phyloP scores from a whole-genome alignment of 30 jellyfish, hydroid and myxozoan genomes.

The Hydractinia symbiolongicarpus region DNA sequence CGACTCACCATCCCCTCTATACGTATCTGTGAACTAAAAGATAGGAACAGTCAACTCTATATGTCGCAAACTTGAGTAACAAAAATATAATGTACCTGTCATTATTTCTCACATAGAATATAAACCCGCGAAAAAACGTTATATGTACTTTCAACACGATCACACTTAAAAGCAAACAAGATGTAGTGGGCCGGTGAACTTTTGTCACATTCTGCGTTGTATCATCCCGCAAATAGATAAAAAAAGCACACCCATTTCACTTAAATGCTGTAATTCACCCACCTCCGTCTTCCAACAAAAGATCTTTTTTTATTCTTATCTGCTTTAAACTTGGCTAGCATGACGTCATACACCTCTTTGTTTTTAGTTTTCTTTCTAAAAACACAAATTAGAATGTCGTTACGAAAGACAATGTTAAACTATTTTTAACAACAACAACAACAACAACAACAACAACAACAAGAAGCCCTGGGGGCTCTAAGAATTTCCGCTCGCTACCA shows the following conservation, averaged over 20 bases:
- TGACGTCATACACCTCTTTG: conserved; percentile 65
- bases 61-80: too few species aligned
- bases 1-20: conserved; percentile 25
- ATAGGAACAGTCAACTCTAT: background rate
- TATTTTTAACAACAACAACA: background rate
- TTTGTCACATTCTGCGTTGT: too few species aligned
- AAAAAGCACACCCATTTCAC: too few species aligned
- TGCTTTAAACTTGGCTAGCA: conserved; percentile 74
- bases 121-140: too few species aligned
- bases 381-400: background rate
- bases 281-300: conserved; percentile 63
- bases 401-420: background rate
- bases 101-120: too few species aligned
- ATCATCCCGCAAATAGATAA: too few species aligned
- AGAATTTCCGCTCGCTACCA: too few species aligned
- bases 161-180: too few species aligned
- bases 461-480: too few species aligned
- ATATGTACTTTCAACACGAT: too few species aligned
- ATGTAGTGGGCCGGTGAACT: too few species aligned
- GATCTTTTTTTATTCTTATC: conserved; percentile 55
- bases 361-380: background rate
- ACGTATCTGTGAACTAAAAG: conserved; percentile 35
- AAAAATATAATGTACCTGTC: too few species aligned
- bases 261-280: background rate
- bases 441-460: background rate